A percentile compares a stretch with the other conserved stretches of the same genome.
Conservation (phyloP, 2,113 vertebrate genomes). For the Paralichthys olivaceus region DNA sequence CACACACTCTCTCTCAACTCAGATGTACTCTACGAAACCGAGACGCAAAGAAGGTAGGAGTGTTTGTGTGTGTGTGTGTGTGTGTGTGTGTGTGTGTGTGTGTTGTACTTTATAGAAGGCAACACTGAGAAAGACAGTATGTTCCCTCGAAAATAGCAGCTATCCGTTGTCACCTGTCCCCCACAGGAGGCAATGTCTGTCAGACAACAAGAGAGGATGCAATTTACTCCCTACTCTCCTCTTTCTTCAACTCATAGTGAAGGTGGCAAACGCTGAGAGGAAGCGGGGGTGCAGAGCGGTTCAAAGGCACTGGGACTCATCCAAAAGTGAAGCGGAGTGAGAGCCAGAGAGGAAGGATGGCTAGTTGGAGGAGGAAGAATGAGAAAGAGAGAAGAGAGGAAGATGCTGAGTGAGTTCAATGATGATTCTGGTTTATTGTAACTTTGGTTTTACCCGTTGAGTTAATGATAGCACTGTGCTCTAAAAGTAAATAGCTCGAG, state of each 20-base stretch:
- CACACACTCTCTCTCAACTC: not conserved
- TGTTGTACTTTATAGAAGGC: conserved; percentile 25
- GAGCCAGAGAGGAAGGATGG: conserved; percentile 40
- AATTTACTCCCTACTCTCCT: conserved; percentile 53
- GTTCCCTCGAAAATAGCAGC: conserved; percentile 52
- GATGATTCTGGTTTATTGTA: conserved; percentile 6
- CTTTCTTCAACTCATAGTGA: conserved; percentile 42
- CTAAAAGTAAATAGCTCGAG: too few relatives aligned
- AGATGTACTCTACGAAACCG: not conserved
- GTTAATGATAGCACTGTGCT: too few relatives aligned
- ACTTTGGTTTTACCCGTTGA: not conserved
- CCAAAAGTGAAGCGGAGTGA: conserved; percentile 37
- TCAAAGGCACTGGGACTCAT: conserved; percentile 57
- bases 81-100: not conserved
- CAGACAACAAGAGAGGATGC: conserved; percentile 54
- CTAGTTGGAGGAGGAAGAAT: conserved; percentile 33
- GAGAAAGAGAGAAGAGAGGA: conserved; percentile 38
- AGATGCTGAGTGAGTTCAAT: conserved; percentile 35
- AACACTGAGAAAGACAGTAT: conserved; percentile 29
- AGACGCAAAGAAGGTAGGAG: conserved; percentile 1
- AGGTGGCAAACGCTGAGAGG: conserved; percentile 52
- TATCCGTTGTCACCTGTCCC: conserved; percentile 54
- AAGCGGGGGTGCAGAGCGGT: conserved; percentile 33
- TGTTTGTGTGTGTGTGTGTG: conserved; percentile 1
- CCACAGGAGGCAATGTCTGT: conserved; percentile 56